Base-by-base conservation (phyloP, 2,113 vertebrate species). In the Cyanistes caeruleus region DNA sequence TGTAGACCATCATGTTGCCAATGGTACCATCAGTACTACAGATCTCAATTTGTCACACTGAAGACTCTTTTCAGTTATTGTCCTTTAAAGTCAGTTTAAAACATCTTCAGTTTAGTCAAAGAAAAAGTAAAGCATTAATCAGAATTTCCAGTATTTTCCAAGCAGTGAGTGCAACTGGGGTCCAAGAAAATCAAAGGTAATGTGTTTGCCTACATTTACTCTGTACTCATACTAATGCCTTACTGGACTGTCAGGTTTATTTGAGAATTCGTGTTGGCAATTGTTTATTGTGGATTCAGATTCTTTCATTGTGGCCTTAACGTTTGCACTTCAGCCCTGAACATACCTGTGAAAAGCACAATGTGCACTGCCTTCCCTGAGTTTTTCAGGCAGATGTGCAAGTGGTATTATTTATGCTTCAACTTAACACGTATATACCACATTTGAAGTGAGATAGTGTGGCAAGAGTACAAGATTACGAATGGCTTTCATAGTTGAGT, bases 371-470 rank as follows among this genome's bases (percentile, higher is more conserved):
- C 31, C 83, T 90, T 92, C 62, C 92, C 46, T 77, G 83, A 59
- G 69, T 86, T 95, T 82, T 92, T 89, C 52, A 87, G 94, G 78
- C 97, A 97, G 93, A 96, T 91, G 92, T 92, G 67, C 81, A 85
- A 97, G 55, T 79, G 64, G 76, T 93, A 87, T 94, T 97, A 96
- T 97, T 96, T 94, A 65, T 96, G 80, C 53, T 84, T 88, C 84
- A 79, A 77, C 82, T 95, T 95, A 88, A 89, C 93, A 94, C 62
- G 8, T 92, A 95, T 23, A 91, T 93, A 96, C 96, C 94, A 85
- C 96, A 96, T 97, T 96, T 97, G 80, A 97, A 95, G 94, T 75
- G 92, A 96, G 92, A 95, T 39, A 84, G 59, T 89, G 92, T 83
- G 87, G 84, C 94, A 96, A 95, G 84, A 87, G 84, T 60, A 94